Evolutionary conservation across 1,140 invertebrate species (phyloP).

Genomic region (Elysia chlorotica): DNA sequence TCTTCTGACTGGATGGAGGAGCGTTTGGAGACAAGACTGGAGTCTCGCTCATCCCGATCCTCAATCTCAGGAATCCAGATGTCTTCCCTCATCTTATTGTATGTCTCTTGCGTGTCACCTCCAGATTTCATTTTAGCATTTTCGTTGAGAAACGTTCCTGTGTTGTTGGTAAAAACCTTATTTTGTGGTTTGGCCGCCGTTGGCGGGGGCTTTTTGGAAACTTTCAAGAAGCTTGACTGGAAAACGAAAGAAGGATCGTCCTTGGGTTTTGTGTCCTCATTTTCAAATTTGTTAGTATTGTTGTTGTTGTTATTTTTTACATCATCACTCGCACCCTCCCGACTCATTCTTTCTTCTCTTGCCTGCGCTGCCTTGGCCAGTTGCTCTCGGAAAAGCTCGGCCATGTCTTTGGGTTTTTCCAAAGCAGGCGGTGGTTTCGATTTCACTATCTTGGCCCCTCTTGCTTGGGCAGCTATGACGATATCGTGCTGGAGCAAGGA

Average conservation of each 20-base stretch:
- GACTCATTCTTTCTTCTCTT: conserved; percentile 36
- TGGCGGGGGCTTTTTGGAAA: background rate
- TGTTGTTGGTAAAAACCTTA: too few relatives aligned
- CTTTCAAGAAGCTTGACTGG: background rate
- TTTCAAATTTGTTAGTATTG: background rate
- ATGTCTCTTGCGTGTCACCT: background rate
- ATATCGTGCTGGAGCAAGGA: conserved; percentile 50
- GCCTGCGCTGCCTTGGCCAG: conserved; percentile 41
- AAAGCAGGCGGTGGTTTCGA: conserved; percentile 37
- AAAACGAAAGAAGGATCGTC: background rate
- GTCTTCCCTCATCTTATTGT: background rate
- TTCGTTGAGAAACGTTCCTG: too few relatives aligned
- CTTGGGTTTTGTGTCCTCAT: background rate
- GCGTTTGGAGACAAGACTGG: too few relatives aligned
- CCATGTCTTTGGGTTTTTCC: conserved; percentile 45
- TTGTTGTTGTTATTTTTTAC: background rate
- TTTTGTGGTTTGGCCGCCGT: background rate
- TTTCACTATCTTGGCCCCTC: conserved; percentile 36
- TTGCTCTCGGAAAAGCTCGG: conserved; percentile 44
- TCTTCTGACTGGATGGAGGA: background rate
- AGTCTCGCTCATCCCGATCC: too few relatives aligned
- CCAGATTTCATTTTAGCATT: too few relatives aligned
- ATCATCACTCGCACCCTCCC: background rate
- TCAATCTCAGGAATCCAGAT: background rate
- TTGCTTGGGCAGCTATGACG: conserved; percentile 40